Base-by-base conservation (phyloP, 2,797 vertebrate species). In the Pagetopsis macropterus region DNA sequence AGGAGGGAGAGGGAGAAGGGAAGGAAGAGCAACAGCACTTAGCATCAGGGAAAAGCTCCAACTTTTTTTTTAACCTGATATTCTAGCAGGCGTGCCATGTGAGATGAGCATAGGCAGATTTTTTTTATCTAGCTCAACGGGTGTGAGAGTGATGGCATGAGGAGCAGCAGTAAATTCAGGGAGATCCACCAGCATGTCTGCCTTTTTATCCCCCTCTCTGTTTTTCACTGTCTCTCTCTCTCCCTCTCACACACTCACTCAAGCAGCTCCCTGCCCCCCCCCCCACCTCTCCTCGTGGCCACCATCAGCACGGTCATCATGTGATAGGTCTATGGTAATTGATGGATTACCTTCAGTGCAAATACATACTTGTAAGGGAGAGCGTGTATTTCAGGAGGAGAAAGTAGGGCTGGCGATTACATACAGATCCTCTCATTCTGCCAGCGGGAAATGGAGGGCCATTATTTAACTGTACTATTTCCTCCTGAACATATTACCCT, bases 401-500 rank as follows among this genome's bases (percentile, higher is more conserved):
- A 87, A 84, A 91, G 87, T 63, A 70, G 82, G 87, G 65, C 88
- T 73, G 87, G 83, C 85, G 87, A 92, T 93, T 90, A 92, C 88
- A 83, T 82, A 75, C 72, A 88, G 88, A 89, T 87, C 90, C 88
- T 88, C 89, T 91, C 92, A 86, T 88, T 94, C 83, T 90, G 75
- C 86, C 82, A 65, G 76, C 54, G 75, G 90, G 91, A 94, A 95
- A 94, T 94, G 90, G 91, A 91, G 93, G 89, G 91, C 92, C 92
- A 94, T 95, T 94, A 94, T 95, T 95, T 94, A 94, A 95, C 93
- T 91, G 90, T 88, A 94, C 94, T 93, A 94, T 95, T 94, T 94
- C 93, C 92, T 92, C 89, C 92, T 91, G 88, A 94, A 94, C 91
- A 79, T 94, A 93, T 94, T 93, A 91, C 91, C 91, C 88, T 87